A percentile compares a stretch with the other conserved stretches of the same genome.
Conservation (phyloP, 2,113 vertebrate genomes). For the rat (Rattus norvegicus) region DNA sequence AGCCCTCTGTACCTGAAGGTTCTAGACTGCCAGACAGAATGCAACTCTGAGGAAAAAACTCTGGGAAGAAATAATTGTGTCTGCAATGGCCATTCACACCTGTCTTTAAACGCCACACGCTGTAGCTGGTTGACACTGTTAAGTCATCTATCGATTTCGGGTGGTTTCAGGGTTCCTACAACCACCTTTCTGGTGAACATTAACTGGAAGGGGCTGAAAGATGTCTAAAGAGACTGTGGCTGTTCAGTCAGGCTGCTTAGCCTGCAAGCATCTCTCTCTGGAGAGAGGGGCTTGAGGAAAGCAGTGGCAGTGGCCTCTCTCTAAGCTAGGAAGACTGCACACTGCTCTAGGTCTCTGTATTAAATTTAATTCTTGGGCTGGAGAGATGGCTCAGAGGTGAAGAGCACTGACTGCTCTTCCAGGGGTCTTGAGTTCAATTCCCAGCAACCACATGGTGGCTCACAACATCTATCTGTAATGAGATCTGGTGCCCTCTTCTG, state of each 20-base stretch:
- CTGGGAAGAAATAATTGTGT: not conserved
- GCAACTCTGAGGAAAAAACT: too few species aligned
- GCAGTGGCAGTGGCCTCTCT: accelerated
- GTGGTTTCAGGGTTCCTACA: not conserved
- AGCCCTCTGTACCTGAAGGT: not conserved
- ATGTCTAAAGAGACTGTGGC: not conserved
- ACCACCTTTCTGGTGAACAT: too few species aligned
- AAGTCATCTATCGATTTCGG: not conserved
- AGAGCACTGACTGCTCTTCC: too few species aligned
- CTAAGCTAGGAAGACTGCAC: not conserved
- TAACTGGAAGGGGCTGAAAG: not conserved
- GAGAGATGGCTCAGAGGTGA: too few species aligned
- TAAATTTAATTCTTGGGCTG: not conserved
- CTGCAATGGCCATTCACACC: not conserved
- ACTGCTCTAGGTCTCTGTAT: not conserved
- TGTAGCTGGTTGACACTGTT: not conserved
- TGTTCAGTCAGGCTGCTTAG: not conserved
- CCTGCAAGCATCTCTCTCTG: accelerated
- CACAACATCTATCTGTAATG: too few species aligned
- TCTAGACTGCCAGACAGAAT: not conserved
- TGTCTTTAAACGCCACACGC: not conserved
- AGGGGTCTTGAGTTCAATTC: too few species aligned
- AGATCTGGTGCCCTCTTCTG: too few species aligned
- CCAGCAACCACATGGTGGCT: too few species aligned
- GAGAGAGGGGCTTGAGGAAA: accelerated